Percentiles rank a stretch among this genome's conserved stretches.
These are phyloP conservation scores for Ptychoptera albimana DNA, from an alignment of 2,888 invertebrate genomes.

Conservation along the genomic window DNA sequence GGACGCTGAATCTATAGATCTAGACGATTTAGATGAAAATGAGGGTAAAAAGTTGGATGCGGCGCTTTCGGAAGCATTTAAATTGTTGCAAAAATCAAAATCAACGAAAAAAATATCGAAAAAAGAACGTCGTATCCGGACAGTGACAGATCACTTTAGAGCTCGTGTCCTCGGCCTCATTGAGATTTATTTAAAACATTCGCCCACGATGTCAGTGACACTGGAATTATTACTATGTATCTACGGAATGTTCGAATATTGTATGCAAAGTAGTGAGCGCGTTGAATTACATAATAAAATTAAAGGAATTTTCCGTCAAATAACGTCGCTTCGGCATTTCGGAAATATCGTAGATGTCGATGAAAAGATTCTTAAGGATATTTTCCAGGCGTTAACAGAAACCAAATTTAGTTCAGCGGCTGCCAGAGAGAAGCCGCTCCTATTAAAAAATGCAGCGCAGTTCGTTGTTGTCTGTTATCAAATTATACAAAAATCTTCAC, in stretches of 20 bases:
- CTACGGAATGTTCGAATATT: constrained; percentile 49
- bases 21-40: constrained; percentile 58
- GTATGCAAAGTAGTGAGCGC: constrained; percentile 50
- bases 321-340: constrained; percentile 15
- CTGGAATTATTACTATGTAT: constrained; percentile 54
- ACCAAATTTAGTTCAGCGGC: constrained; percentile 15
- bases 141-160: constrained; percentile 53
- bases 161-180: constrained; percentile 59
- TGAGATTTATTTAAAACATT: constrained; percentile 49
- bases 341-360: constrained; percentile 14
- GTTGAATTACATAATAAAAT: constrained; percentile 47
- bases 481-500: neutral
- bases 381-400: constrained; percentile 18
- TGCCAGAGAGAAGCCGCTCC: constrained; percentile 8
- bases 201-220: constrained; percentile 49
- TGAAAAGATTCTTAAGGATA: constrained; percentile 17
- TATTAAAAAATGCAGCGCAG: neutral
- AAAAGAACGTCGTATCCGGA: constrained; percentile 43
- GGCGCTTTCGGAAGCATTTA: constrained; percentile 59
- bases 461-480: neutral
- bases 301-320: constrained; percentile 23
- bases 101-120: constrained; percentile 32
- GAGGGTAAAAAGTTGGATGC: constrained; percentile 58
- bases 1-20: constrained; percentile 50
- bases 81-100: constrained; percentile 17